Evolutionary conservation across 2,113 vertebrate species (phyloP).

Genomic region (Lates calcarifer): DNA sequence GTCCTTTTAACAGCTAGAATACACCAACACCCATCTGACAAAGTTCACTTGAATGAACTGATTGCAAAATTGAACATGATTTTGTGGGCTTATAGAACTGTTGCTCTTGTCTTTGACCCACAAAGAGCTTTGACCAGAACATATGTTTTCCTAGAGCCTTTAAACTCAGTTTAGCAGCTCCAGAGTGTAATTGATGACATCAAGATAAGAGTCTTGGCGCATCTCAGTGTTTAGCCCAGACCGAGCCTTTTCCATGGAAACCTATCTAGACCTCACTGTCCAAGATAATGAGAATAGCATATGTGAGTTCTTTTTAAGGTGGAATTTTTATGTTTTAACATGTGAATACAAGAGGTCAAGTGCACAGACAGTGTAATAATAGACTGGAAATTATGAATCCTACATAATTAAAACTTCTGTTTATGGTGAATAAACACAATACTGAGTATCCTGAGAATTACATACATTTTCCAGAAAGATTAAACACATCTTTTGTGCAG

Average conservation of each 20-base stretch:
- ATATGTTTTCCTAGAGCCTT: slow-evolving; percentile 22
- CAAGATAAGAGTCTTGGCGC: slow-evolving; percentile 66
- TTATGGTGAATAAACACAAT: neutral
- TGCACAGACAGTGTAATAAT: neutral
- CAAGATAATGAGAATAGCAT: slow-evolving; percentile 53
- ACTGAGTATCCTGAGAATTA: neutral
- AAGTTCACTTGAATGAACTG: neutral
- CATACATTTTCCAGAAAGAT: neutral
- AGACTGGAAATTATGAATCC: neutral
- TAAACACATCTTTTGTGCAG: neutral
- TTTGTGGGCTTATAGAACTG: neutral
- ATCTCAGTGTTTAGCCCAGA: slow-evolving; percentile 38
- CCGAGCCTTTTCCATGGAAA: slow-evolving; percentile 56
- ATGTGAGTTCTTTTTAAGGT: slow-evolving; percentile 22
- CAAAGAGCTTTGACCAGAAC: neutral
- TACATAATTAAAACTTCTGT: neutral
- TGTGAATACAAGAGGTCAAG: slow-evolving; percentile 21
- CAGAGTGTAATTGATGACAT: slow-evolving; percentile 53
- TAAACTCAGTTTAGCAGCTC: slow-evolving; percentile 38
- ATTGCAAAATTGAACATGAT: neutral
- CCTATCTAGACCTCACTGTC: slow-evolving; percentile 26
- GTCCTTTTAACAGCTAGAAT: neutral
- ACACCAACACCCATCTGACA: neutral
- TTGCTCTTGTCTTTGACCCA: slow-evolving; percentile 35
- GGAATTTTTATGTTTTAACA: slow-evolving; percentile 18